Base-by-base conservation (phyloP, 2,113 vertebrate species). In the Panthera tigris region DNA sequence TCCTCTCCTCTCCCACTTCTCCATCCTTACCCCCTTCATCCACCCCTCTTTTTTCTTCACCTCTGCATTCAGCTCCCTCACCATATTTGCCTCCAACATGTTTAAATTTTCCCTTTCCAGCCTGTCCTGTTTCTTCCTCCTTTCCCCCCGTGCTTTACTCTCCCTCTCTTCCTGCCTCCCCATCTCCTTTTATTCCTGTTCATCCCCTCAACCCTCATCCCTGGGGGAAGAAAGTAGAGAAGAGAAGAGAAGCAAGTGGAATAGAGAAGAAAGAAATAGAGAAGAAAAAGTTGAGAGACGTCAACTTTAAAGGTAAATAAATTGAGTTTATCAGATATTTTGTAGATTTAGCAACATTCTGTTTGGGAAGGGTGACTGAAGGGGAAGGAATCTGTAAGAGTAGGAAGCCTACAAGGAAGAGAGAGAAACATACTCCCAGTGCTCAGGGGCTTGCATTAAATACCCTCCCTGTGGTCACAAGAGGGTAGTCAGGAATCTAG, bases 211-310 rank as follows among this genome's bases (percentile, higher is more conserved):
- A 71, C 94, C 89, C 92, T 90, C 97, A 94, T 98, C 93, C 79
- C 86, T 97, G 98, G 97, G 96, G 98, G 96, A 98, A 98, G 98
- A 97, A 98, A 97, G 97, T 98, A 98, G 98, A 98, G 98, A 98
- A 98, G 97, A 98, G 95, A 97, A 98, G 96, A 98, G 97, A 98
- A 98, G 97, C 97, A 95, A 97, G 97, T 97, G 97, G 95, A 98
- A 39, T 97, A 98, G 98, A 96, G 97, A 98, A 97, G 98, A 98
- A 98, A 98, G 97, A 96, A 98, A 96, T 98, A 98, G 97, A 97
- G 98, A 98, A 98, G 97, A 98, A 97, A 98, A 97, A 98, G n/a
- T 97, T 98, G 97, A 98, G 82, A 98, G 85, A 97, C 96, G 45
- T 95, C 98, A 97, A 95, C 96, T 94, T 92, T 96, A 97, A 97